Conservation (phyloP, 2,888 invertebrate genomes). For the Melinaea marsaeus region DNA sequence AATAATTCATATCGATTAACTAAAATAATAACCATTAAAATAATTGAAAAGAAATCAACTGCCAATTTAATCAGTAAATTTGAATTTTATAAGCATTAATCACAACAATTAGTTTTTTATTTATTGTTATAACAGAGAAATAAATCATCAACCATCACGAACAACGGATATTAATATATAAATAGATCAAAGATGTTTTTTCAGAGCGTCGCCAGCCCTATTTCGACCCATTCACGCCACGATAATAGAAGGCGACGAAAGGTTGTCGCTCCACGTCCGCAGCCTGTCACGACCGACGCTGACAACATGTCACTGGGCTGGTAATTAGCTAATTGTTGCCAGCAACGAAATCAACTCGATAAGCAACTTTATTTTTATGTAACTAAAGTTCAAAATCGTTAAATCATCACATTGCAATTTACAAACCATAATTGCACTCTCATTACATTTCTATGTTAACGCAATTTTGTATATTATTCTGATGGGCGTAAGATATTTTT, state of each 20-base stretch:
- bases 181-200: constrained; percentile 32
- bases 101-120: no score
- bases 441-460: constrained; percentile 43
- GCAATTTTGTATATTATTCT: constrained; percentile 24
- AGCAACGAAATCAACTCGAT: constrained; percentile 17
- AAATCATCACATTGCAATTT: constrained; percentile 23
- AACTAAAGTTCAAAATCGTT: constrained; percentile 13
- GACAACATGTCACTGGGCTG: constrained; percentile 47
- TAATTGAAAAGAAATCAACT: no score
- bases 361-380: constrained; percentile 14
- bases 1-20: no score
- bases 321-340: constrained; percentile 67
- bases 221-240: constrained; percentile 39
- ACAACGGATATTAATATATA: constrained; percentile 18
- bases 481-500: constrained; percentile 9
- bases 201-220: constrained; percentile 29
- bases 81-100: no score
- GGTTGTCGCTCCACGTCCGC: constrained; percentile 51
- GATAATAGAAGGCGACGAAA: constrained; percentile 59
- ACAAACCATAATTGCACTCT: constrained; percentile 44
- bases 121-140: constrained; percentile 7
- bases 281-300: constrained; percentile 47
- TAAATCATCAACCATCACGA: constrained; percentile 12
- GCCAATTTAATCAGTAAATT: no score
- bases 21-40: no score